Evolutionary conservation across 1,140 invertebrate species (phyloP).

Genomic region (Wiebesia pumilae): DNA sequence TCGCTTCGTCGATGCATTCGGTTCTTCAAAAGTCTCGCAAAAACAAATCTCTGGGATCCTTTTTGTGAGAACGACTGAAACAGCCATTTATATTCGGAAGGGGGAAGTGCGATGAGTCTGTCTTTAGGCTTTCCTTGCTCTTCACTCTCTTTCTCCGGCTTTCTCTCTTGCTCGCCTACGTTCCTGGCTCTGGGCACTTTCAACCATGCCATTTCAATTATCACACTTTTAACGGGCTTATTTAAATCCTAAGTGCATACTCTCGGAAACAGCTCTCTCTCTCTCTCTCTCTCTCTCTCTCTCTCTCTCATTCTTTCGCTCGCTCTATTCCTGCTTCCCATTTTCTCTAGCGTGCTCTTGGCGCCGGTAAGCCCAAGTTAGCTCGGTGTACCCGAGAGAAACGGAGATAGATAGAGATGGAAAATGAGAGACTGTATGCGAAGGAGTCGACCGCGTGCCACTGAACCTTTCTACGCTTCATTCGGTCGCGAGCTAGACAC

Average conservation of each 20-base stretch:
- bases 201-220: slow-evolving; percentile 66
- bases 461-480: slow-evolving; percentile 41
- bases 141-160: neutral
- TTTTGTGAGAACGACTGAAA: slow-evolving; percentile 3
- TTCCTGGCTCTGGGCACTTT: slow-evolving; percentile 31
- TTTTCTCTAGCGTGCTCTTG: slow-evolving; percentile 5
- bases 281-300: slow-evolving; percentile 20
- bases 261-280: slow-evolving; percentile 30
- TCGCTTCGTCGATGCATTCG: neutral
- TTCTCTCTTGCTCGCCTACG: neutral
- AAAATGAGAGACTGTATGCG: neutral
- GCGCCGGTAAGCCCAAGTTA: neutral
- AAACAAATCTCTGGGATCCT: slow-evolving; percentile 1
- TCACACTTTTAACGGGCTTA: slow-evolving; percentile 68
- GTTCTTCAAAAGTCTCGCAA: neutral
- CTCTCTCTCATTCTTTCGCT: slow-evolving; percentile 1
- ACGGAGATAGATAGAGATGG: neutral
- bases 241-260: slow-evolving; percentile 70
- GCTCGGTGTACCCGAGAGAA: neutral
- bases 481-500: slow-evolving; percentile 48
- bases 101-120: slow-evolving; percentile 12
- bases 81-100: slow-evolving; percentile 25
- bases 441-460: neutral
- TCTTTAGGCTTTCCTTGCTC: slow-evolving; percentile 23
- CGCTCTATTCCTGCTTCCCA: neutral